Percentiles rank a stretch among this genome's conserved stretches.
phyloP scores from a whole-genome alignment of 2,888 invertebrate species.

The Scelioninae gen. 2 region DNA sequence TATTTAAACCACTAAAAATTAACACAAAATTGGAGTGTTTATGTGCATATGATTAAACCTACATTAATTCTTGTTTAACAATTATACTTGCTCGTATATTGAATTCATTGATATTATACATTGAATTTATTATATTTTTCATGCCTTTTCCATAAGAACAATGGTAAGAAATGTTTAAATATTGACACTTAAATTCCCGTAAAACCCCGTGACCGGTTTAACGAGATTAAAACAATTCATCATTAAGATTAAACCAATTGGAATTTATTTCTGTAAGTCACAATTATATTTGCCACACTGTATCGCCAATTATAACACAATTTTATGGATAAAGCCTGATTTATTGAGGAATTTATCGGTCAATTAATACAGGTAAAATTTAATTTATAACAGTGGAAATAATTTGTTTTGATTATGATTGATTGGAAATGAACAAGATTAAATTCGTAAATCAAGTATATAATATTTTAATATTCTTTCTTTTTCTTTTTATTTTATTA shows the following conservation, averaged over 20 bases:
- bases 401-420: constrained; percentile 4
- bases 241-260: constrained; percentile 46
- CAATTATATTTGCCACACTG: constrained; percentile 41
- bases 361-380: constrained; percentile 2
- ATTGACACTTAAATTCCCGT: constrained; percentile 28
- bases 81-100: not conserved
- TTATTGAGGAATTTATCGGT: constrained; percentile 27
- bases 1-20: too few relatives aligned
- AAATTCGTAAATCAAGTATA: too few relatives aligned
- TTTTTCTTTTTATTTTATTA: too few relatives aligned
- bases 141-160: constrained; percentile 14
- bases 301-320: constrained; percentile 21
- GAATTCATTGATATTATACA: too few relatives aligned
- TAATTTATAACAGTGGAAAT: constrained; percentile 4
- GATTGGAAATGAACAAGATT: too few relatives aligned
- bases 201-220: constrained; percentile 30
- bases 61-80: not conserved
- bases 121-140: constrained; percentile 17
- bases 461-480: too few relatives aligned
- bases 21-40: too few relatives aligned
- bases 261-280: constrained; percentile 44
- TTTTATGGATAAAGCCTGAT: constrained; percentile 23
- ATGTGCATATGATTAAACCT: too few relatives aligned
- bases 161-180: constrained; percentile 28
- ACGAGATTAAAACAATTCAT: constrained; percentile 49